Conservation (phyloP, 1,140 invertebrate genomes). For the Hyposmocoma kahamanoa region DNA sequence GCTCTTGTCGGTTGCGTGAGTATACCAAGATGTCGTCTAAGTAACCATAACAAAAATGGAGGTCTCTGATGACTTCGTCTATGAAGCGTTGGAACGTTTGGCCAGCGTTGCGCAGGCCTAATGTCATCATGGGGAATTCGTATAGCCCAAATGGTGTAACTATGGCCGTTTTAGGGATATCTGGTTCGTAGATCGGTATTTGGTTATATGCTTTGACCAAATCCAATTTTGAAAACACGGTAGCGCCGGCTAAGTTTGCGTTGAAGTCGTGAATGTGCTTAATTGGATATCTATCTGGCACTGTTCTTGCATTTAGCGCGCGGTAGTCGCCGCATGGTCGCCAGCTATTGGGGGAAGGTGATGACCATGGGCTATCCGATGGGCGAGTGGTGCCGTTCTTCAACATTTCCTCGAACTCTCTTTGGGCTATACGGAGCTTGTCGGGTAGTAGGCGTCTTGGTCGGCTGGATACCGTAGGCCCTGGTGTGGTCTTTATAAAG, state of each 20-base stretch:
- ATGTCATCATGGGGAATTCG: slow-evolving; percentile 1
- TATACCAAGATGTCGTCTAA: slow-evolving; percentile 14
- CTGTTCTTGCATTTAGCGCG: slow-evolving; percentile 52
- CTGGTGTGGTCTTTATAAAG: neutral
- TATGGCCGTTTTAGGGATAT: slow-evolving; percentile 1
- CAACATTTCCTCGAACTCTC: neutral
- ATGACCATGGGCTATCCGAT: slow-evolving; percentile 54
- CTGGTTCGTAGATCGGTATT: neutral
- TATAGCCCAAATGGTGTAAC: neutral
- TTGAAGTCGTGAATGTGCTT: slow-evolving; percentile 8
- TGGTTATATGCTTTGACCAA: slow-evolving; percentile 1
- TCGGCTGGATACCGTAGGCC: neutral
- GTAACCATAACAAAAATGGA: slow-evolving; percentile 29
- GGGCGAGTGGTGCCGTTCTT: slow-evolving; percentile 11
- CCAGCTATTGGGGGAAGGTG: slow-evolving; percentile 46
- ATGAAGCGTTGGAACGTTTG: slow-evolving; percentile 44
- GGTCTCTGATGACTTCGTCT: slow-evolving; percentile 34
- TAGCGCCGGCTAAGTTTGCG: neutral
- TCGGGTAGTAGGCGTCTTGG: slow-evolving; percentile 39
- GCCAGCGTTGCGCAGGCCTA: slow-evolving; percentile 20
- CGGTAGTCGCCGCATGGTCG: slow-evolving; percentile 64
- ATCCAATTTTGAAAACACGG: neutral
- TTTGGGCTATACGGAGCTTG: slow-evolving; percentile 14
- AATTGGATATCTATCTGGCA: slow-evolving; percentile 32
- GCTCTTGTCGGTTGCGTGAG: slow-evolving; percentile 1